phyloP scores from a whole-genome alignment of 2,888 invertebrate genomes.

The Carterocephalus palaemon region DNA sequence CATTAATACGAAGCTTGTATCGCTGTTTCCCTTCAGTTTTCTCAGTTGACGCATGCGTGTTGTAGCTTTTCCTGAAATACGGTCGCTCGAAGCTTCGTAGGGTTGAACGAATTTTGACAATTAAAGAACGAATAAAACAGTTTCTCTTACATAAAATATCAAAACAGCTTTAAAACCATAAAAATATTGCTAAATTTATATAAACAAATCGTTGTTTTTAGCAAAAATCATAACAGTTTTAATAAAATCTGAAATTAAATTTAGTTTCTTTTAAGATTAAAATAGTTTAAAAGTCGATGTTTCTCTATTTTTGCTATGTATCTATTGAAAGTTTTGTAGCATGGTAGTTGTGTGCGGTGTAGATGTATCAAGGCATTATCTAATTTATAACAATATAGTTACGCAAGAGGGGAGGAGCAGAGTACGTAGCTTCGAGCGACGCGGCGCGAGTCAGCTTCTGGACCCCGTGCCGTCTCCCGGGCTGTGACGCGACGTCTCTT shows the following conservation, averaged over 20 bases:
- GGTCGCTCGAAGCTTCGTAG: slow-evolving; percentile 65
- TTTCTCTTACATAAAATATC: neutral
- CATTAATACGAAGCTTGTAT: slow-evolving; percentile 35
- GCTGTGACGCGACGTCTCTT: slow-evolving; percentile 43
- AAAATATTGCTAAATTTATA: neutral
- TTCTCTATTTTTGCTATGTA: too few species aligned
- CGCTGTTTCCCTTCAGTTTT: slow-evolving; percentile 51
- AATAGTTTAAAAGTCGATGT: too few species aligned
- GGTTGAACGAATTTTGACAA: slow-evolving; percentile 33
- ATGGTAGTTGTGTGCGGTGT: slow-evolving; percentile 3
- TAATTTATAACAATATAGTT: slow-evolving; percentile 64
- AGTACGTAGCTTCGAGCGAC: slow-evolving; percentile 65
- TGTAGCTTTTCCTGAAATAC: slow-evolving; percentile 61
- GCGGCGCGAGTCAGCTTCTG: slow-evolving; percentile 65
- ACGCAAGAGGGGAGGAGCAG: slow-evolving; percentile 71
- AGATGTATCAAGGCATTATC: slow-evolving; percentile 31
- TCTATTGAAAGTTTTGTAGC: neutral
- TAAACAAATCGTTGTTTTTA: too few species aligned
- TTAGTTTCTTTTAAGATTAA: too few species aligned
- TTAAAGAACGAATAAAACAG: neutral
- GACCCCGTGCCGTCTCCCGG: slow-evolving; percentile 62
- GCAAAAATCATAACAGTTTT: too few species aligned
- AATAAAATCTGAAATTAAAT: too few species aligned
- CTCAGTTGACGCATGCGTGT: slow-evolving; percentile 65
- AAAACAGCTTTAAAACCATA: neutral